Base-by-base conservation (phyloP, 2,113 vertebrate genomes). In the Antechinus stuartii region DNA sequence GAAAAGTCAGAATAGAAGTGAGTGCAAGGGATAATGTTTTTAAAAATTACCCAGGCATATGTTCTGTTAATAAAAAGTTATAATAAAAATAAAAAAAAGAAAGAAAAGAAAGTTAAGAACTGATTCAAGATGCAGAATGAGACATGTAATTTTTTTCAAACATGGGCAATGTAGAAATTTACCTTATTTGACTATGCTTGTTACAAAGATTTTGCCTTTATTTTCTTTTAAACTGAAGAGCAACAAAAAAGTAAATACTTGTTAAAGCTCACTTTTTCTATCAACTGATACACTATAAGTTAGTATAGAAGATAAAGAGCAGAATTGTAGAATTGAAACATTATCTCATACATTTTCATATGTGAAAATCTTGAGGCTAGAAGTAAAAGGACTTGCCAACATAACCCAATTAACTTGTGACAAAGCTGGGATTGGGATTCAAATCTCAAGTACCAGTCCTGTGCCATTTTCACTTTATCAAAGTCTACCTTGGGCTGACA, bases 361-460 rank as follows among this genome's bases (percentile, higher is more conserved):
- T 19, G 92, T 24, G 57, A 93, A 30, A 92, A 96, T 91, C 90
- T 2, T 12, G 68, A 96, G 56, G 27, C 8, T 24, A 42, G 16
- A 49, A 25, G 2, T 24, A 30, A 76, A 76, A 3, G 19, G 3
- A 5, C 4, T 76, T 35, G 19, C 49, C 89, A 84, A 89, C 1
- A 0, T 5, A 7, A 8, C 1, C 52, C 95, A 68, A 91, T 52
- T 92, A 8, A 5, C 6, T 42, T 16, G 22, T 8, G 6, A 68
- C 1, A 53, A 93, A n/a, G n/a, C 23, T 42, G 27, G 8, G 35
- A 19, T 42, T 84, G 22, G n/a, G n/a, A 42, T n/a, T 35, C 68
- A 42, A 5, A 84, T 12, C 27, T 42, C 35, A 35, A 76, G 90
- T 56, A 27, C 47, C 26, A 46, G 53, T 16, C 1, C 27, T 57